phyloP scores from a whole-genome alignment of 2,113 vertebrate species.

The Cochlearius cochlearius region DNA sequence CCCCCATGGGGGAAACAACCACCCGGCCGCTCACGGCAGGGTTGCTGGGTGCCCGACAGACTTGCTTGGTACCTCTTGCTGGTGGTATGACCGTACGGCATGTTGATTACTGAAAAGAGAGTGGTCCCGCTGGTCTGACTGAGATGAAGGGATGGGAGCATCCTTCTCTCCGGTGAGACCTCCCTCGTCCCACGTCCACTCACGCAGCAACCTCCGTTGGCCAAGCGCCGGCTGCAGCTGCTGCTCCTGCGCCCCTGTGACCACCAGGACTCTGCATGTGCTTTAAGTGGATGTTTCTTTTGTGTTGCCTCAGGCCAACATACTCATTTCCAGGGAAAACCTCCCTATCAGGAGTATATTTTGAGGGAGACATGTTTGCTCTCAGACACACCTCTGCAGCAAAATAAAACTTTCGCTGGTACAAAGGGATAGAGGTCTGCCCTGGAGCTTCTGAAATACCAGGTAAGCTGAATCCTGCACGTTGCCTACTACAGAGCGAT shows the following conservation, averaged over 20 bases:
- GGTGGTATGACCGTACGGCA: rapidly evolving
- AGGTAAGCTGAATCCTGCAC: not conserved
- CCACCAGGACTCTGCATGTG: not conserved
- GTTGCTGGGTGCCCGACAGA: rapidly evolving
- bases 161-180: not conserved
- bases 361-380: rapidly evolving
- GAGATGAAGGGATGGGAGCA: not conserved
- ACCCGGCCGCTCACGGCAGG: rapidly evolving
- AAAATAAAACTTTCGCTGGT: not conserved
- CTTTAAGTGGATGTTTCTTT: not conserved
- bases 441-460: not conserved
- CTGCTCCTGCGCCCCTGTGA: not conserved
- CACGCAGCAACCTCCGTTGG: not conserved
- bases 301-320: not conserved
- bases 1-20: rapidly evolving
- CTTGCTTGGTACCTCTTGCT: not conserved
- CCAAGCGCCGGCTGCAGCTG: rapidly evolving
- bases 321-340: not conserved
- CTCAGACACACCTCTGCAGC: not conserved
- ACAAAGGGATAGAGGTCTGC: not conserved
- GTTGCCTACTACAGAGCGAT: not conserved
- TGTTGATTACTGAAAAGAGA: not conserved
- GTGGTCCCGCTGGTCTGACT: not conserved
- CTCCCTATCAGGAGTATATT: not conserved
- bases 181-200: rapidly evolving